Evolutionary conservation across 2,113 vertebrate species (phyloP).

Genomic region (Nannospalax galili): DNA sequence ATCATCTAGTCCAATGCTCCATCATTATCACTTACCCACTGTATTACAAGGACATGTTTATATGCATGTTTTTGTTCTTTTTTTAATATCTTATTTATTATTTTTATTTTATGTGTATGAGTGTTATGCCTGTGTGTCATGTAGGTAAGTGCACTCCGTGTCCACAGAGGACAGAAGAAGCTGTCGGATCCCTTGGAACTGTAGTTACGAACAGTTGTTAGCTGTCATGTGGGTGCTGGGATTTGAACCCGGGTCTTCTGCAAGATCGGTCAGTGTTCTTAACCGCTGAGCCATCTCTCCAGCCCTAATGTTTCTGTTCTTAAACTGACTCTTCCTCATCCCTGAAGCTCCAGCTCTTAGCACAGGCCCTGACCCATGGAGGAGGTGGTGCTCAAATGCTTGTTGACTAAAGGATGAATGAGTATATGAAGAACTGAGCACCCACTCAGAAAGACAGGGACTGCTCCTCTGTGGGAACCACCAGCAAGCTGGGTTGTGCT

Average conservation of each 20-base stretch:
- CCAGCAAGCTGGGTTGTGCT: not conserved
- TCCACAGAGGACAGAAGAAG: too few relatives aligned
- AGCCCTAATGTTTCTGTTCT: conserved; percentile 23
- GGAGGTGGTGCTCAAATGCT: not conserved
- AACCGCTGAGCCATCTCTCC: too few relatives aligned
- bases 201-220: too few relatives aligned
- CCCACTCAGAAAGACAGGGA: not conserved
- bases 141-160: too few relatives aligned
- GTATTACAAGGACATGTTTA: not conserved
- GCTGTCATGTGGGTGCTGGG: too few relatives aligned
- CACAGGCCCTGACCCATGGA: not conserved
- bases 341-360: not conserved
- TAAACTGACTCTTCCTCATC: not conserved
- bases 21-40: not conserved
- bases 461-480: not conserved
- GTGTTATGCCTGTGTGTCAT: too few relatives aligned
- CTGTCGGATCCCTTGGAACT: too few relatives aligned
- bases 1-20: not conserved
- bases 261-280: too few relatives aligned
- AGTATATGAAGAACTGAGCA: not conserved
- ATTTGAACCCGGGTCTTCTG: too few relatives aligned
- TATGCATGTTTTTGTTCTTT: too few relatives aligned
- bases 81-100: too few relatives aligned
- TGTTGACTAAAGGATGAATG: conserved; percentile 2
- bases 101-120: too few relatives aligned